Percentiles rank a stretch among this genome's conserved stretches.
Conservation (phyloP, 1,140 invertebrate species). For the Yoshiicerus persimilis region DNA sequence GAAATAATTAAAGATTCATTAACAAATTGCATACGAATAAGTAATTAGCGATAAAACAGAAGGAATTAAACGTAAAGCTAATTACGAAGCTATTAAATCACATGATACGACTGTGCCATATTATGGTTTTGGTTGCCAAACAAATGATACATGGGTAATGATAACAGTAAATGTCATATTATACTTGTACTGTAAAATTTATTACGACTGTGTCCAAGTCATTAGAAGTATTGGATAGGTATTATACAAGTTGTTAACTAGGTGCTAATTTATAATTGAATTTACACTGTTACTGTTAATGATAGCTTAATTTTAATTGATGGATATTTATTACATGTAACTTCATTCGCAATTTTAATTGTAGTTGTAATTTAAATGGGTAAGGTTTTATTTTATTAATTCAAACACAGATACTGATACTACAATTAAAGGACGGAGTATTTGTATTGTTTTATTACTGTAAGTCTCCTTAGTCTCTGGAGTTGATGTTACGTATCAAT, state of each 20-base stretch:
- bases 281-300: not conserved
- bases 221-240: not conserved
- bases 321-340: not conserved
- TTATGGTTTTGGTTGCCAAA: not conserved
- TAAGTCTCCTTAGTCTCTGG: not conserved
- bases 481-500: not conserved
- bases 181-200: not conserved
- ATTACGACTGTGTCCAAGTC: not conserved
- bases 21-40: not conserved
- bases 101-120: not conserved
- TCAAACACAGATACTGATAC: slow-evolving; percentile 1
- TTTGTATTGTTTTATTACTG: not conserved
- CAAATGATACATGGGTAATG: not conserved
- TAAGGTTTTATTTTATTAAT: slow-evolving; percentile 12
- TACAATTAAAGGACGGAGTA: not conserved
- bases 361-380: not conserved
- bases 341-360: not conserved
- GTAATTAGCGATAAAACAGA: not conserved
- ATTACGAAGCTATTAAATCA: too few relatives aligned
- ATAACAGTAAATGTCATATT: not conserved
- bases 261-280: not conserved
- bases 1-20: not conserved
- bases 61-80: not conserved
- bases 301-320: not conserved
- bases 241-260: not conserved